A percentile compares a stretch with the other conserved stretches of the same genome.
These are phyloP conservation scores for Albula glossodonta DNA, from an alignment of 2,113 vertebrate genomes.

Conservation along the genomic window DNA sequence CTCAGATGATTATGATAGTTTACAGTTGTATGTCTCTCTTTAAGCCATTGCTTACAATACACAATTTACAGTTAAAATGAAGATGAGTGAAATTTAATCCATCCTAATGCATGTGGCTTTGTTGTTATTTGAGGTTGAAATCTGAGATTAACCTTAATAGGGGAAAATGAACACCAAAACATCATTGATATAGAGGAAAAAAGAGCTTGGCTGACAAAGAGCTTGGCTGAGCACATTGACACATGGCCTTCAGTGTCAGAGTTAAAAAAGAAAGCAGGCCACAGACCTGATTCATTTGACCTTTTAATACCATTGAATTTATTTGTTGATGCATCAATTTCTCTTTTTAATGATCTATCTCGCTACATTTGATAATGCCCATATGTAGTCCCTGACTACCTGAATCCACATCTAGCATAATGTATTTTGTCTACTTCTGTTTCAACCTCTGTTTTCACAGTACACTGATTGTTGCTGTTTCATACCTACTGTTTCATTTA, in stretches of 20 bases:
- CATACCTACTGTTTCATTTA: not conserved
- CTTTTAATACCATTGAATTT: not conserved
- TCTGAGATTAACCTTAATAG: conserved; percentile 27
- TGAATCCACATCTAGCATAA: not conserved
- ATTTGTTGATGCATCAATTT: not conserved
- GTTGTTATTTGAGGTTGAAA: conserved; percentile 4
- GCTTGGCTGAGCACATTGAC: not conserved
- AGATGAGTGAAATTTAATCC: conserved; percentile 6
- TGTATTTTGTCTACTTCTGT: not conserved
- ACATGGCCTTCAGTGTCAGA: not conserved
- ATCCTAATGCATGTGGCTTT: conserved; percentile 13
- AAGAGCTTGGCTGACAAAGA: not conserved
- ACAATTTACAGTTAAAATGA: not conserved
- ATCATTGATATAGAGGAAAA: not conserved
- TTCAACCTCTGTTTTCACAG: not conserved
- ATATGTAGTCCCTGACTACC: not conserved
- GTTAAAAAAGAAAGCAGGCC: not conserved
- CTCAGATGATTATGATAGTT: not conserved
- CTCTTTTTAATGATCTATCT: not conserved
- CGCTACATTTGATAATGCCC: not conserved
- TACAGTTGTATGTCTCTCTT: not conserved
- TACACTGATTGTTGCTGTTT: not conserved
- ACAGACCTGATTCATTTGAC: not conserved
- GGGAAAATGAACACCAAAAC: not conserved
- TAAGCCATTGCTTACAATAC: not conserved